These are phyloP conservation scores for Pterostichus niger DNA, from an alignment of 2,888 invertebrate species.

Conservation along the genomic window DNA sequence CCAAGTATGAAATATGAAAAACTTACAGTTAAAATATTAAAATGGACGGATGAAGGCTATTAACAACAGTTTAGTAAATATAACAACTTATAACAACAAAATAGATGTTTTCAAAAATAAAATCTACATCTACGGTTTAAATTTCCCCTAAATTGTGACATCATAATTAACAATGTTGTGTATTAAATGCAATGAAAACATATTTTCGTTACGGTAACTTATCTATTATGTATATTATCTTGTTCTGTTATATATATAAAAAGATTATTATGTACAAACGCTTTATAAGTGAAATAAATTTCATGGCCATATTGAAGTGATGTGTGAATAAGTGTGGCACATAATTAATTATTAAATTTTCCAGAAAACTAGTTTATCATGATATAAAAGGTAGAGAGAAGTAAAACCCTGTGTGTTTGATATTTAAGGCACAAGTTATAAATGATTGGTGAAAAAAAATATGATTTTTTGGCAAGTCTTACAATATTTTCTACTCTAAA, in stretches of 20 bases:
- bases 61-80: conserved; percentile 1
- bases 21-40: conserved; percentile 4
- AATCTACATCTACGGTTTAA: background rate
- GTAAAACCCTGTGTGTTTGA: background rate
- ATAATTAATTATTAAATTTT: background rate
- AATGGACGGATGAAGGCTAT: conserved; percentile 24
- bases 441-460: too few relatives aligned
- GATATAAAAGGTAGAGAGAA: background rate
- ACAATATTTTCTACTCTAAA: too few relatives aligned
- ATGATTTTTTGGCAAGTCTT: too few relatives aligned
- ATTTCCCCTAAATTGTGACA: too few relatives aligned
- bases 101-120: background rate
- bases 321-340: conserved; percentile 19
- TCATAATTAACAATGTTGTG: background rate
- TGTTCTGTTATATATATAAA: background rate
- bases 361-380: conserved; percentile 39
- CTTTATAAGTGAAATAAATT: conserved; percentile 2
- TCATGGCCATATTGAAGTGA: conserved; percentile 33
- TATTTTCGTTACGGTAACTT: conserved; percentile 15
- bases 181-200: conserved; percentile 2
- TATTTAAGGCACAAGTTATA: background rate
- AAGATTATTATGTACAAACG: background rate
- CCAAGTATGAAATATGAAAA: conserved; percentile 5
- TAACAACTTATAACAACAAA: conserved; percentile 1
- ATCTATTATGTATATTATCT: background rate